These are phyloP conservation scores for Venustaconcha ellipsiformis DNA, from an alignment of 1,140 invertebrate species.

Conservation along the genomic window DNA sequence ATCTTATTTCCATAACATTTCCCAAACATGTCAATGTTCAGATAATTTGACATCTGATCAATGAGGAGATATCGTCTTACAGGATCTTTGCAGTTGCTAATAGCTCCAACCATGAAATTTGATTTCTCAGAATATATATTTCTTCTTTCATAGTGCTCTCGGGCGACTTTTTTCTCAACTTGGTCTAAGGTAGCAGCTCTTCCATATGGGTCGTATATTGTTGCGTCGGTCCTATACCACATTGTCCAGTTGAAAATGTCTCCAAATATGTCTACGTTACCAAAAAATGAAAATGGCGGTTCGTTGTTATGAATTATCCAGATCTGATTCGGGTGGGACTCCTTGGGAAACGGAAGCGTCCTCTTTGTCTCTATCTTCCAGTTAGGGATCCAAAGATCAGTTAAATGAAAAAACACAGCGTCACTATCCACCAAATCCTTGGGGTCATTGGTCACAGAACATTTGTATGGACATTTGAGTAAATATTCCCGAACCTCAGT, in stretches of 20 bases:
- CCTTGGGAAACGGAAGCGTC: slow-evolving; percentile 33
- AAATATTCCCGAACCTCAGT: neutral
- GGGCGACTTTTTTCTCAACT: slow-evolving; percentile 18
- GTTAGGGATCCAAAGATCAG: slow-evolving; percentile 30
- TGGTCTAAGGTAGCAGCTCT: slow-evolving; percentile 7
- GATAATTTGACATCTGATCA: slow-evolving; percentile 70
- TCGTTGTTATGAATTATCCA: slow-evolving; percentile 53
- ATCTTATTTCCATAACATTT: slow-evolving; percentile 57
- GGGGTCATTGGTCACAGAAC: slow-evolving; percentile 50
- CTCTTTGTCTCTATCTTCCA: slow-evolving; percentile 18
- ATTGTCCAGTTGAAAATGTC: slow-evolving; percentile 58
- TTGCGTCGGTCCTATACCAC: slow-evolving; percentile 50
- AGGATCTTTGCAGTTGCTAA: slow-evolving; percentile 75
- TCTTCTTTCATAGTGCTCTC: slow-evolving; percentile 9
- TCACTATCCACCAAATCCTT: slow-evolving; percentile 41
- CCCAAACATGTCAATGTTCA: slow-evolving; percentile 77
- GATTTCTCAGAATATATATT: slow-evolving; percentile 27
- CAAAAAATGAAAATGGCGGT: slow-evolving; percentile 42
- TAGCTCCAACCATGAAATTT: slow-evolving; percentile 74
- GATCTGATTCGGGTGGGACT: slow-evolving; percentile 37
- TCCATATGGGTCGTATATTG: slow-evolving; percentile 45
- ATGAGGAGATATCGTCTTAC: slow-evolving; percentile 73
- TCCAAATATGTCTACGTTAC: slow-evolving; percentile 27
- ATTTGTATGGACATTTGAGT: slow-evolving; percentile 12
- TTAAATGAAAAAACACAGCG: slow-evolving; percentile 53